Evolutionary conservation across 2,888 invertebrate species (phyloP), one percentile per base, ranked within the genome.

Genomic region (Acanthosepion esculentum): DNA sequence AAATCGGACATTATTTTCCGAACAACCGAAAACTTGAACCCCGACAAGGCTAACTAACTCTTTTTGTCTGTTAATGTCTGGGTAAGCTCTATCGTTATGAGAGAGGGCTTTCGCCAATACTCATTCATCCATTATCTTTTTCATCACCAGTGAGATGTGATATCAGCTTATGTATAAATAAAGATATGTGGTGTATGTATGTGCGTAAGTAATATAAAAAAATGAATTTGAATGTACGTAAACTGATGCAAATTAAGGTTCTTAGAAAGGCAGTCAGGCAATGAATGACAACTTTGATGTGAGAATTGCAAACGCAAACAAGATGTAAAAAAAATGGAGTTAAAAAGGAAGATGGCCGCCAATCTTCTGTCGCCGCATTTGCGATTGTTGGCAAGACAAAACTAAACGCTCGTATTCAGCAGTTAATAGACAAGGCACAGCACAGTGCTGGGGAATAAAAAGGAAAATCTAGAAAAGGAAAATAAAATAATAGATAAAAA

Each of bases 191-290:
- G 23, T 59, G 23, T 23, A 20, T 20, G 20, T 55, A 26, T 20
- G 7, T 59, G 20, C 23, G 23, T 59, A 7, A 23, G 59, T 23
- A 59, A 59, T 5, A 59, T 23, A 59, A 59, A 59, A 59, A 59
- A 59, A 78, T 1, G 4, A 78, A 78, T 10, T 33, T 78, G n/a
- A 12, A 78, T 78, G 15, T 78, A 20, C 59, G 59, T 78, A 78
- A 78, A n/a, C 78, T n/a, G 78, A 78, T 78, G n/a, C n/a, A 78
- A 78, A 78, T 78, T 78, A 33, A 78, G 78, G n/a, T 78, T 78
- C 78, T 78, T 33, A 78, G n/a, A 78, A 78, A 78, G n/a, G 78
- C 78, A 78, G 78, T 33, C n/a, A 78, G 33, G 78, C 78, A n/a
- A 78, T 78, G 15, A 78, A 78, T 78, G 78, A 78, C 78, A 78